A percentile compares a stretch with the other conserved stretches of the same genome.
Conservation (phyloP, 1,140 invertebrate species). For the Eufriesea mexicana region DNA sequence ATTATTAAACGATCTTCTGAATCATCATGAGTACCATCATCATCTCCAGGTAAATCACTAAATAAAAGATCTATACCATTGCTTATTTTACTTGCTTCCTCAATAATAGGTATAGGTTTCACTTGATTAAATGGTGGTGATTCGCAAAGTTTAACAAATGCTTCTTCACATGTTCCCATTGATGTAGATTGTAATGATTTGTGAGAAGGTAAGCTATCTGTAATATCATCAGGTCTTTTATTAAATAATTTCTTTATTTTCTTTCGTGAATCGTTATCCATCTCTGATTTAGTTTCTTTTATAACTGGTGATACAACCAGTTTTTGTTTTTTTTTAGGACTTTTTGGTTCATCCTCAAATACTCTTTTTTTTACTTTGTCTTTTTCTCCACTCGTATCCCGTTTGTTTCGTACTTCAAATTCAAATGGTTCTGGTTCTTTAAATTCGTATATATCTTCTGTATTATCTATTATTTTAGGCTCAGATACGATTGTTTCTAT, state of each 20-base stretch:
- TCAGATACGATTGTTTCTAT: slow-evolving; percentile 69
- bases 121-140: slow-evolving; percentile 70
- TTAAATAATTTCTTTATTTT: slow-evolving; percentile 70
- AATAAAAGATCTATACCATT: slow-evolving; percentile 74
- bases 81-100: slow-evolving; percentile 58
- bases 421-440: slow-evolving; percentile 94
- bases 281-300: slow-evolving; percentile 73
- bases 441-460: slow-evolving; percentile 93
- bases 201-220: slow-evolving; percentile 7
- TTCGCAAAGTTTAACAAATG: slow-evolving; percentile 83
- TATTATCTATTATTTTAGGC: slow-evolving; percentile 71
- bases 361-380: slow-evolving; percentile 79
- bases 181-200: slow-evolving; percentile 16
- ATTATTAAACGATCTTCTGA: slow-evolving; percentile 82
- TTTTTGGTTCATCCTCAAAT: slow-evolving; percentile 77
- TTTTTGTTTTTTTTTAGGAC: slow-evolving; percentile 79
- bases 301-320: slow-evolving; percentile 47
- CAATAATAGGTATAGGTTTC: slow-evolving; percentile 42
- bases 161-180: slow-evolving; percentile 74
- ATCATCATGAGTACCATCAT: slow-evolving; percentile 76
- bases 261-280: slow-evolving; percentile 68
- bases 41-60: slow-evolving; percentile 71
- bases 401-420: slow-evolving; percentile 86
- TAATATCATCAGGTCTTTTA: slow-evolving; percentile 71
- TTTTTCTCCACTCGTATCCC: slow-evolving; percentile 76